A percentile compares a stretch with the other conserved stretches of the same genome.
Conservation (phyloP, 1,140 invertebrate species). For the Panagrolaimus sp. region DNA sequence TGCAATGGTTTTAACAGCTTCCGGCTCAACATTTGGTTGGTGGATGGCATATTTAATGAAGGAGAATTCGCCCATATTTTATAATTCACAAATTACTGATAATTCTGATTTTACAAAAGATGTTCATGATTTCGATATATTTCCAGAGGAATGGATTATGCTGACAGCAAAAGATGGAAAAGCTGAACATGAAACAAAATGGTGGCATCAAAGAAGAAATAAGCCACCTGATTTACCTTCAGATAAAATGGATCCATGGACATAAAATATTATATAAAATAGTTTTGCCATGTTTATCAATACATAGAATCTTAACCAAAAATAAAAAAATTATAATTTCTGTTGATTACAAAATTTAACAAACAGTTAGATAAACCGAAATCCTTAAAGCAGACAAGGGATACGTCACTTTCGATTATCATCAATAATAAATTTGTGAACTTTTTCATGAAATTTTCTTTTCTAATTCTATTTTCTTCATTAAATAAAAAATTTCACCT, state of each 20-base stretch:
- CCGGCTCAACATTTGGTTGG: slow-evolving; percentile 3
- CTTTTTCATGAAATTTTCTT: too few relatives aligned
- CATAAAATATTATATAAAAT: neutral
- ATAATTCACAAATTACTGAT: slow-evolving; percentile 11
- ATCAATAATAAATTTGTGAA: too few relatives aligned
- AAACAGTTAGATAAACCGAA: too few relatives aligned
- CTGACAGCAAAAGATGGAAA: slow-evolving; percentile 4
- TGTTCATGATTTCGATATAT: slow-evolving; percentile 13
- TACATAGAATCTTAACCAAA: too few relatives aligned
- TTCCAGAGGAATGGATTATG: neutral
- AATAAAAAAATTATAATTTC: too few relatives aligned
- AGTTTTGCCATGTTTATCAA: too few relatives aligned
- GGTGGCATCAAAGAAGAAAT: neutral
- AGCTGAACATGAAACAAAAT: slow-evolving; percentile 4
- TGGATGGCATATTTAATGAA: slow-evolving; percentile 14
- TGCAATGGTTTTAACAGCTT: slow-evolving; percentile 12
- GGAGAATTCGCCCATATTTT: neutral
- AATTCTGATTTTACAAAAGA: slow-evolving; percentile 12
- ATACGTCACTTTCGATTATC: too few relatives aligned
- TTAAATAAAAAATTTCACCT: too few relatives aligned
- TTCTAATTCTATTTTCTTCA: too few relatives aligned
- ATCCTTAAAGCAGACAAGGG: too few relatives aligned
- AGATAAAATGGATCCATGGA: neutral
- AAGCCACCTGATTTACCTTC: neutral
- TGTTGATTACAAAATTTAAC: too few relatives aligned